Conservation (phyloP, 2,113 vertebrate genomes). For the Corydoras maculifer region DNA sequence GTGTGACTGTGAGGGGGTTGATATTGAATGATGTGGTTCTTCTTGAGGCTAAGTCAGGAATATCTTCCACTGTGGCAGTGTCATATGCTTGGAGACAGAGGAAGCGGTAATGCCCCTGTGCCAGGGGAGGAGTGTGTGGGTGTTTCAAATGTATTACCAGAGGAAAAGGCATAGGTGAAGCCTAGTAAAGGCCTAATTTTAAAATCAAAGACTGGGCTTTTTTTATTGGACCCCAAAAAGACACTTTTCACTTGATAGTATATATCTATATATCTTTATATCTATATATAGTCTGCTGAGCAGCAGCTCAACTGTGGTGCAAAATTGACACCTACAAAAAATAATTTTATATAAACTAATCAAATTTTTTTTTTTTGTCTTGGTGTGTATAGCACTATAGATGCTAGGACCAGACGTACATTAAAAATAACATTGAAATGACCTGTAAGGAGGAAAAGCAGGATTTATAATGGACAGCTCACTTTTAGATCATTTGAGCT, state of each 20-base stretch:
- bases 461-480: conserved; percentile 20
- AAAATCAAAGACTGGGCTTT: conserved; percentile 41
- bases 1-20: not conserved
- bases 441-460: conserved; percentile 21
- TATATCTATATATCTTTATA: too few species aligned
- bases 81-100: conserved; percentile 1
- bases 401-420: too few species aligned
- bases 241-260: not conserved
- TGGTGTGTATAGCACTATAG: too few species aligned
- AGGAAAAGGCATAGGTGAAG: conserved; percentile 15
- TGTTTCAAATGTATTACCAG: conserved; percentile 21
- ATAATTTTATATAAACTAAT: conserved; percentile 6
- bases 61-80: conserved; percentile 2
- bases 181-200: conserved; percentile 43
- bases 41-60: conserved; percentile 16
- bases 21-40: not conserved
- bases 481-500: conserved; percentile 8
- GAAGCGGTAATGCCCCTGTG: not conserved
- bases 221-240: not conserved
- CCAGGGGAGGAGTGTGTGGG: conserved; percentile 26
- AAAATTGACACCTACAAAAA: not conserved
- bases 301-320: not conserved
- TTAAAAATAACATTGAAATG: too few species aligned
- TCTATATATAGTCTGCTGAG: not conserved
- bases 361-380: not conserved